These are phyloP conservation scores for Lampropteryx suffumata DNA, from an alignment of 2,888 invertebrate species.

Conservation along the genomic window DNA sequence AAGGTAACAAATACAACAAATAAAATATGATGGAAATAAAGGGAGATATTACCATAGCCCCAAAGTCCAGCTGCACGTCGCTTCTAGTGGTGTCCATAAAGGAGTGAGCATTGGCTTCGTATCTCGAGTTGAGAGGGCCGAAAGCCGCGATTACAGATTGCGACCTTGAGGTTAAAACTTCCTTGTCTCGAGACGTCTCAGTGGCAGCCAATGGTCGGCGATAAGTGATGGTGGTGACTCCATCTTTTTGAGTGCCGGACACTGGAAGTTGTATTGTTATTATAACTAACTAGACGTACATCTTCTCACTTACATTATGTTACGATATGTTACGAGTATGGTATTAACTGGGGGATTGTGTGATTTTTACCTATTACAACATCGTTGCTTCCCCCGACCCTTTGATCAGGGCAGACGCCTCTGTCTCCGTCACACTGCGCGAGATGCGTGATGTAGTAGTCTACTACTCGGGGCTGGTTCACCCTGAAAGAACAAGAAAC, in stretches of 20 bases:
- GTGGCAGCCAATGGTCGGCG: constrained; percentile 89
- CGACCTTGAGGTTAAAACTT: constrained; percentile 86
- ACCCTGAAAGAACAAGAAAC: constrained; percentile 39
- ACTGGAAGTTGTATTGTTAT: constrained; percentile 57
- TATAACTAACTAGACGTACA: too few relatives aligned
- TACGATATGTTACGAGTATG: too few relatives aligned
- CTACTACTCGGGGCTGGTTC: constrained; percentile 88
- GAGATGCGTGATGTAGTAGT: constrained; percentile 92
- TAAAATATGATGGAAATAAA: too few relatives aligned
- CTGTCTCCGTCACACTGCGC: constrained; percentile 91
- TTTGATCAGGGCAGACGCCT: constrained; percentile 93
- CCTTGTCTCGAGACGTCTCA: constrained; percentile 87
- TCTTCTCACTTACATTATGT: too few relatives aligned
- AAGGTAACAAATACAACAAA: too few relatives aligned
- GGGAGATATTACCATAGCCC: constrained; percentile 80
- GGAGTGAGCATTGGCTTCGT: constrained; percentile 93
- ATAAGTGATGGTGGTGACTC: constrained; percentile 91
- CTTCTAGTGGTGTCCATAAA: constrained; percentile 87
- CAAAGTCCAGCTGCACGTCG: constrained; percentile 91
- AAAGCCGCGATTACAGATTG: constrained; percentile 94
- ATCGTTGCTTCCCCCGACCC: constrained; percentile 91
- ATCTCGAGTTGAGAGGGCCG: constrained; percentile 89
- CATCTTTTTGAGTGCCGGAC: constrained; percentile 89
- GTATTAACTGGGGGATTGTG: too few relatives aligned
- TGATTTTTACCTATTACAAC: constrained; percentile 60